Evolutionary conservation across 2,888 invertebrate species (phyloP).

Genomic region (Trisateles emortualis): DNA sequence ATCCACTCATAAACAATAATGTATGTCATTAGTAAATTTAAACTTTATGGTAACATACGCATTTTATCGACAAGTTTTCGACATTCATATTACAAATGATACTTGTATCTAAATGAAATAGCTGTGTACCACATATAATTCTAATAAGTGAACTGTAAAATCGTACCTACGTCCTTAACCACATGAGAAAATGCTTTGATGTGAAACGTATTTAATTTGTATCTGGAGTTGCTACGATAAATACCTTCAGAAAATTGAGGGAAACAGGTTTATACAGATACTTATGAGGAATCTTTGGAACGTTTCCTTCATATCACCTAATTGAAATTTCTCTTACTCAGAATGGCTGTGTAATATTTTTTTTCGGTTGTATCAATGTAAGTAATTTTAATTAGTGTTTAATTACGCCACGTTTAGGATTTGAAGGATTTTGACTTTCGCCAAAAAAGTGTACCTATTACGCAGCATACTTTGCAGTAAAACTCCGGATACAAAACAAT

Average conservation of each 20-base stretch:
- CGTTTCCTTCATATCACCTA: constrained; percentile 2
- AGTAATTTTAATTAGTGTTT: neutral
- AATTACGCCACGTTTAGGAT: no score
- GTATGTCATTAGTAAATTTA: no score
- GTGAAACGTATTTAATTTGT: constrained; percentile 34
- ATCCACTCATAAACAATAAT: no score
- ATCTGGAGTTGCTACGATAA: constrained; percentile 23
- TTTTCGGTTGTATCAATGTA: neutral
- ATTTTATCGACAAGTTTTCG: constrained; percentile 14
- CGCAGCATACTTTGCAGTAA: no score
- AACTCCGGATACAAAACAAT: no score
- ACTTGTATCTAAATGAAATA: constrained; percentile 26
- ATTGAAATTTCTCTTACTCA: constrained; percentile 4
- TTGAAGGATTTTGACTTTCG: no score
- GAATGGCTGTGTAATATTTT: neutral
- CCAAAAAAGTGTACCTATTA: no score
- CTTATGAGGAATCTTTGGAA: constrained; percentile 4
- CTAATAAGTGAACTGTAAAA: constrained; percentile 40
- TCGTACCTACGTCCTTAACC: constrained; percentile 20
- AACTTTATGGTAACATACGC: no score
- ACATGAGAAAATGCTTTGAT: constrained; percentile 34
- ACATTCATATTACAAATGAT: constrained; percentile 28
- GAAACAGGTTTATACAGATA: constrained; percentile 8
- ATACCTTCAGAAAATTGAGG: constrained; percentile 18
- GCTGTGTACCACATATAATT: constrained; percentile 25